Base-by-base conservation (phyloP, 2,888 invertebrate species). In the Andrena marginata region DNA sequence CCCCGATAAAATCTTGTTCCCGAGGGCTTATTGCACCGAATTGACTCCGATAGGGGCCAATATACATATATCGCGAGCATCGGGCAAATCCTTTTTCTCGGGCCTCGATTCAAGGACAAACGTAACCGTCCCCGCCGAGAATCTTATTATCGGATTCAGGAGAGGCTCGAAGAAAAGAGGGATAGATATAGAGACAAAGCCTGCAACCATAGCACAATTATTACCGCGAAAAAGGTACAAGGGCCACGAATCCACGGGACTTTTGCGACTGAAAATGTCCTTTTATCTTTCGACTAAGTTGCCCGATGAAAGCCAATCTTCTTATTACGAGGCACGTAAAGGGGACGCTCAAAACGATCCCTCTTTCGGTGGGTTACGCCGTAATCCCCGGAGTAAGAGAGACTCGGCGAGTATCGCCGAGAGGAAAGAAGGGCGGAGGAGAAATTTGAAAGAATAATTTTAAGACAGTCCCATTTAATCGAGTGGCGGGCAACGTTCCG, bases 1-100 rank as follows among this genome's bases (percentile, higher is more conserved):
- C 85, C 91, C 81, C 89, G 87, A 92, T 92, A 89, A 92, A 91
- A 92, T 89, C 90, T 89, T 87, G 87, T 89, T 90, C 51, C 86
- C 87, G 73, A 85, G 68, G 89, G 90, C 88, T 92, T 92, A 91
- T 91, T 90, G 90, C 88, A 83, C 72, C 79, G 85, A 91, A 90
- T 90, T 89, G 90, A 86, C 85, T 90, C 84, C 80, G 69, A 82
- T 85, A 78, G 80, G 68, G 69, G 60, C 71, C 85, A 73, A 84
- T 87, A 85, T 87, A 86, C 84, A 86, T 87, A 86, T 85, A 86
- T 87, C 85, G 87, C 84, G 81, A 85, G 84, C 87, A 89, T 85
- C 87, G 82, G 42, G 84, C 75, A 87, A 88, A 89, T 89, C 89
- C 87, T 85, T 88, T 87, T 86, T 16, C 54, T 20, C 78, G 67